Base-by-base conservation (phyloP, 1,140 invertebrate species). In the Berghia stephanieae region DNA sequence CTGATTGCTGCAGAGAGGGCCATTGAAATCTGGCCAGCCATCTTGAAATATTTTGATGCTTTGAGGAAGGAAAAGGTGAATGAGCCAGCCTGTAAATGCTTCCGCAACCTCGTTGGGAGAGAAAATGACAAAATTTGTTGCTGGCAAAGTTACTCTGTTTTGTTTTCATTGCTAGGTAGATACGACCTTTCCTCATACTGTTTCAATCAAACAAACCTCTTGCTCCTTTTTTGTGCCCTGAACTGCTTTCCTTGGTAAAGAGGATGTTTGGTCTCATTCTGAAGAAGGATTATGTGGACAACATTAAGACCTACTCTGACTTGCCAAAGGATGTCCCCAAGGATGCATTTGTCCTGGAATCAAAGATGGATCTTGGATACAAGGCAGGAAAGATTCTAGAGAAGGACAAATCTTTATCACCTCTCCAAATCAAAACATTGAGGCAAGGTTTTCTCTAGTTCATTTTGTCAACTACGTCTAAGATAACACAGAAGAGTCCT, bases 171-270 rank as follows among this genome's bases (percentile, higher is more conserved):
- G 71, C 69, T 36, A 16, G 21, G 21, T n/a, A 42, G 34, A 16
- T 82, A 18, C n/a, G 63, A 13, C 73, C 72, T n/a, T 84, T 83
- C 63, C 66, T 82, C 6, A 40, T 38, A 10, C 31, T 21, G 10
- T 83, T 68, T 57, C 78, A 79, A 66, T 60, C 63, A 2, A 63
- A 79, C 42, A 31, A 24, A 27, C 78, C 81, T n/a, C 43, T 82
- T 40, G 18, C 79, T 3, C 72, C 74, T 24, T 79, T 77, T 46
- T 16, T 82, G n/a, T 21, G 10, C 18, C 10, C 40, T 40, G 75
- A 81, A 21, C 34, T 82, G n/a, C n/a, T n/a, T n/a, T n/a, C n/a
- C n/a, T n/a, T n/a, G n/a, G n/a, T n/a, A n/a, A n/a, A n/a, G n/a
- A n/a, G n/a, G n/a, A n/a, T n/a, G n/a, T n/a, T n/a, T n/a, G n/a